These are phyloP conservation scores for Cheilosia vulpina DNA, from an alignment of 2,888 invertebrate genomes.

Conservation along the genomic window DNA sequence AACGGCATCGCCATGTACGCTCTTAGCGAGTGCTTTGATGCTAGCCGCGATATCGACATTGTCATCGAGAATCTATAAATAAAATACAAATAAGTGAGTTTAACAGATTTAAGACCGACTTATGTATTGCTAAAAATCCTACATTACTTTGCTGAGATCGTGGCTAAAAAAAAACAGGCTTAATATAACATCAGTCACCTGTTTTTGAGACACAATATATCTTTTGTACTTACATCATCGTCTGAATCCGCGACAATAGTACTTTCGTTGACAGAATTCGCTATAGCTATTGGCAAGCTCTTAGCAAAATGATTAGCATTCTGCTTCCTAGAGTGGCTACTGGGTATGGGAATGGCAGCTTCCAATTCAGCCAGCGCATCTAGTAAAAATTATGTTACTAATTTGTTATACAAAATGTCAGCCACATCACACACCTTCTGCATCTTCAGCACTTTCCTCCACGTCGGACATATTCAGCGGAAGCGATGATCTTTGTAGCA, in stretches of 20 bases:
- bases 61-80: conserved; percentile 85
- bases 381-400: conserved; percentile 62
- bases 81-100: conserved; percentile 1
- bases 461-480: conserved; percentile 84
- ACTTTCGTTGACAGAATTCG: conserved; percentile 82
- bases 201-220: conserved; percentile 8
- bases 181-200: not conserved
- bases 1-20: conserved; percentile 93
- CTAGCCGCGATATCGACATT: conserved; percentile 94
- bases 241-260: conserved; percentile 76
- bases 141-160: too few species aligned
- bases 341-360: conserved; percentile 80
- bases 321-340: conserved; percentile 67
- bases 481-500: conserved; percentile 57
- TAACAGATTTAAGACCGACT: too few species aligned
- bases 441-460: conserved; percentile 90
- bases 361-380: conserved; percentile 82
- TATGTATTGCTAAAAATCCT: too few species aligned
- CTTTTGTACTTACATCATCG: conserved; percentile 79
- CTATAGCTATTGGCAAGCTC: conserved; percentile 92
- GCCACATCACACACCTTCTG: conserved; percentile 86
- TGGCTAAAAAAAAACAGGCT: too few species aligned
- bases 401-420: conserved; percentile 67
- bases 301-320: conserved; percentile 85
- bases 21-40: conserved; percentile 95